Evolutionary conservation across 2,113 vertebrate genomes (phyloP).

Genomic region (Neopipo cinnamomea): DNA sequence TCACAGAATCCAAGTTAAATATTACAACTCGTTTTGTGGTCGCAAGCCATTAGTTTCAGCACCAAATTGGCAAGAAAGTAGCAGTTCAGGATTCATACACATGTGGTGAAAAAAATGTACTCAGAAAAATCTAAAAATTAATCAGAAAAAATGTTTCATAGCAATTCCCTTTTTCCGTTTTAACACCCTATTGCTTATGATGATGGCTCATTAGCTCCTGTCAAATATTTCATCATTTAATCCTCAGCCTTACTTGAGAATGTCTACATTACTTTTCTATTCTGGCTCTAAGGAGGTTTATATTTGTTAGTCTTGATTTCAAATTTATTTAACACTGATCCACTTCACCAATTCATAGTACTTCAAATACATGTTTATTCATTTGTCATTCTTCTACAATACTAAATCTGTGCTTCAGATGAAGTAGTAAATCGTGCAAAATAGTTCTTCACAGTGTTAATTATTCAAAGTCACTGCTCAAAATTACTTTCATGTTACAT

Average conservation of each 20-base stretch:
- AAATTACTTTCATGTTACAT: neutral
- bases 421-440: conserved; percentile 15
- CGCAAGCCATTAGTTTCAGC: conserved; percentile 51
- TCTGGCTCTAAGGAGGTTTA: conserved; percentile 17
- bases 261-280: conserved; percentile 37
- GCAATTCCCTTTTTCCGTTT: conserved; percentile 60
- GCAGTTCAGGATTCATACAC: conserved; percentile 38
- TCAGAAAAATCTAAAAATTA: conserved; percentile 68
- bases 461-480: neutral
- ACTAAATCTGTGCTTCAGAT: neutral
- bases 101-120: conserved; percentile 28
- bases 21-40: conserved; percentile 49
- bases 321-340: conserved; percentile 29
- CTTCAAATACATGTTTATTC: conserved; percentile 9
- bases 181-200: conserved; percentile 68
- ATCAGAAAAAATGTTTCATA: conserved; percentile 61
- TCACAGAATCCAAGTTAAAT: conserved; percentile 58
- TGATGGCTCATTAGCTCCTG: conserved; percentile 69
- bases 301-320: conserved; percentile 54
- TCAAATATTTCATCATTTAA: conserved; percentile 70
- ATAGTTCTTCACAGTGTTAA: neutral
- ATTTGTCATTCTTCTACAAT: conserved; percentile 5
- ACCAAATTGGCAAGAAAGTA: conserved; percentile 56
- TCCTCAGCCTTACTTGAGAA: conserved; percentile 66
- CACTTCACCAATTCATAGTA: conserved; percentile 7